These are phyloP conservation scores for Pomatostomus ruficeps DNA, from an alignment of 2,113 vertebrate species.

Conservation along the genomic window DNA sequence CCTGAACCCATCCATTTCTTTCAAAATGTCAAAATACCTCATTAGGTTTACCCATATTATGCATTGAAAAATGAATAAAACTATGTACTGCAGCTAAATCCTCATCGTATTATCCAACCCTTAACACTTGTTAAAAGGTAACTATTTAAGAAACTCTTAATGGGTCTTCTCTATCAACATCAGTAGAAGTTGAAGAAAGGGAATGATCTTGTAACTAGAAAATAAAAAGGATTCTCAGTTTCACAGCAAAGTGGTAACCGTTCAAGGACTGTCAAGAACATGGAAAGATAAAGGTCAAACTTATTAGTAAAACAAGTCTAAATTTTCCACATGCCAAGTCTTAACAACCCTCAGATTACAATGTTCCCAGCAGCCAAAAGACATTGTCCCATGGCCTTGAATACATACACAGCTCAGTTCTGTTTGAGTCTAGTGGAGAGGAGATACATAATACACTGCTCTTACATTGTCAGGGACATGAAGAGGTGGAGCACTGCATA, in stretches of 20 bases:
- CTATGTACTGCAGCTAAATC: not conserved
- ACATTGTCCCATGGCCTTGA: not conserved
- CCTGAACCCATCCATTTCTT: not conserved
- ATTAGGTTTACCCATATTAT: not conserved
- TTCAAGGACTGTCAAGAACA: constrained; percentile 7
- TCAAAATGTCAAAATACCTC: not conserved
- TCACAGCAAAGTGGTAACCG: not conserved
- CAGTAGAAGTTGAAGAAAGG: not conserved
- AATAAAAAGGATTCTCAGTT: not conserved
- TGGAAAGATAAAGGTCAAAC: constrained; percentile 36
- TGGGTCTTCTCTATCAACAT: not conserved
- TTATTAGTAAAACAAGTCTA: constrained; percentile 4
- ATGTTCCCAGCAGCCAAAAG: not conserved
- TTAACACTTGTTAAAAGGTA: not conserved
- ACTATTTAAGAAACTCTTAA: not conserved
- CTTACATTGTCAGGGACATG: not conserved
- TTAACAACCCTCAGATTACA: not conserved
- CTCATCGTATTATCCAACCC: not conserved
- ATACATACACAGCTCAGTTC: not conserved
- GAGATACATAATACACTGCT: not conserved
- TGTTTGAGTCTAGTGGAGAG: not conserved
- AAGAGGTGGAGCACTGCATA: not conserved
- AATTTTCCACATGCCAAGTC: not conserved
- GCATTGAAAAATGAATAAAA: not conserved
- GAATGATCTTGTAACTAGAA: not conserved